A percentile compares a stretch with the other conserved stretches of the same genome.
These are phyloP conservation scores for Bursaphelenchus okinawaensis DNA, from an alignment of 2,888 invertebrate genomes.

Conservation along the genomic window DNA sequence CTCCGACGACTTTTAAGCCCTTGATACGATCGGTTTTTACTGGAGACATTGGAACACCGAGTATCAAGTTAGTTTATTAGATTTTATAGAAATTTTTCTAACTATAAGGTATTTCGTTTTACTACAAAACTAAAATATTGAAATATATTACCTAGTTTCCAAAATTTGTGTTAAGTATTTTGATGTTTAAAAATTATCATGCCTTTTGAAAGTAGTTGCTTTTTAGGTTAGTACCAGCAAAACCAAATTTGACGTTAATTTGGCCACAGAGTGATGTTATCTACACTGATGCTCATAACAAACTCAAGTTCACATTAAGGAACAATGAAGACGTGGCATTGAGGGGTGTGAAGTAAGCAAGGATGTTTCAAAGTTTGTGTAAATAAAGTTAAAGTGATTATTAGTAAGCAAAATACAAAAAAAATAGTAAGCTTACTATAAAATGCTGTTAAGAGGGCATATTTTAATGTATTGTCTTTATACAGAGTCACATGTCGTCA, in stretches of 20 bases:
- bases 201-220: background rate
- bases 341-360: constrained; percentile 1
- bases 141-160: too few species aligned
- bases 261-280: background rate
- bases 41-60: background rate
- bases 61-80: too few species aligned
- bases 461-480: too few species aligned
- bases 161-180: background rate
- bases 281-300: background rate
- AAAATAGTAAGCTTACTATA: too few species aligned
- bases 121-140: too few species aligned
- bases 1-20: background rate
- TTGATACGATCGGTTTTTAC: background rate
- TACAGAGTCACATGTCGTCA: constrained; percentile 10
- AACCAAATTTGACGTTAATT: constrained; percentile 1
- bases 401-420: too few species aligned
- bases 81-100: too few species aligned
- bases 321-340: background rate
- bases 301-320: background rate
- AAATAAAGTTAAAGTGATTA: too few species aligned
- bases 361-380: too few species aligned
- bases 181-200: background rate
- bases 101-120: too few species aligned
- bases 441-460: too few species aligned
- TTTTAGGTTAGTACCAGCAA: background rate